Conservation (phyloP, 2,113 vertebrate species). For the Nothocercus nigrocapillus region DNA sequence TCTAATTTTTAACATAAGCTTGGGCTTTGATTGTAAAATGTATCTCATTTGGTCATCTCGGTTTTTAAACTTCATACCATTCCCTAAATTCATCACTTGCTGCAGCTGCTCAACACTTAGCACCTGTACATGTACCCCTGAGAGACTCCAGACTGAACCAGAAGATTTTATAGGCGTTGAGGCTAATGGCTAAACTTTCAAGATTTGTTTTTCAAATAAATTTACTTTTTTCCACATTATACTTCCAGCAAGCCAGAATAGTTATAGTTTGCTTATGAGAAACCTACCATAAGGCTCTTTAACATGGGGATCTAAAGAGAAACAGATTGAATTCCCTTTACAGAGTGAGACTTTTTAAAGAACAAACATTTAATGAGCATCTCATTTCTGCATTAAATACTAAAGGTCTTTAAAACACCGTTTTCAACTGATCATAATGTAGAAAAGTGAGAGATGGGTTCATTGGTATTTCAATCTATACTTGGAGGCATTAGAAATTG, state of each 20-base stretch:
- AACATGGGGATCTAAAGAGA: conserved; percentile 64
- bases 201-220: conserved; percentile 81
- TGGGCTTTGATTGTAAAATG: conserved; percentile 70
- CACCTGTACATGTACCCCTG: conserved; percentile 75
- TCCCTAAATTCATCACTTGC: conserved; percentile 72
- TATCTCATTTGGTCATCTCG: conserved; percentile 77
- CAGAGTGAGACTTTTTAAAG: conserved; percentile 43
- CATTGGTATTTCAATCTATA: neutral
- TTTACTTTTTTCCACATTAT: conserved; percentile 65
- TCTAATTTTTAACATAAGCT: conserved; percentile 78
- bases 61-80: conserved; percentile 70
- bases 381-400: conserved; percentile 60
- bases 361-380: conserved; percentile 60
- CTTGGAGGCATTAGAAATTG: neutral
- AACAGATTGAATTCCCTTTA: conserved; percentile 69
- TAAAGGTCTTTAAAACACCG: conserved; percentile 18
- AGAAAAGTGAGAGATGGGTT: neutral
- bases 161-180: conserved; percentile 70
- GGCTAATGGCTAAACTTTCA: conserved; percentile 75
- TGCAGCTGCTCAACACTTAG: conserved; percentile 74
- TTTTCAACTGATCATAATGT: conserved; percentile 41
- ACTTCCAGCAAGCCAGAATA: conserved; percentile 61
- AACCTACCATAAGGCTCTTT: conserved; percentile 61
- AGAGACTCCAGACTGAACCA: conserved; percentile 64
- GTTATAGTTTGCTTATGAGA: conserved; percentile 67